Evolutionary conservation across 2,797 vertebrate genomes (phyloP), one percentile per base, ranked within the genome.

Genomic region (Galagoides demidoff): DNA sequence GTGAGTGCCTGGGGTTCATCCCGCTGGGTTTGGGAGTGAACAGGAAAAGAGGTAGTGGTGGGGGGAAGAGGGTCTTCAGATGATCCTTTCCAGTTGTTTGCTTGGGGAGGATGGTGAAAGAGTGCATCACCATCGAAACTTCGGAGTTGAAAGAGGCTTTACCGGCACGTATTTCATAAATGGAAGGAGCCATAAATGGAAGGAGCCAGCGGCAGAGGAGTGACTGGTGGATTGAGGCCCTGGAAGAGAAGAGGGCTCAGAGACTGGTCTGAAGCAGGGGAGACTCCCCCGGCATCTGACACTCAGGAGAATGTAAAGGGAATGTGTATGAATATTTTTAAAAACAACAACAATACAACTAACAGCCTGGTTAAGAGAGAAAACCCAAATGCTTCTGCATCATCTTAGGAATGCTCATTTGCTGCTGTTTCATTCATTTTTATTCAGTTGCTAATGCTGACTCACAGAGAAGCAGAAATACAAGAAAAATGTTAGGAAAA

Each of bases 381-480:
- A 89, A 96, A 66, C 23, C 61, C 93, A 85, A 88, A 85, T 76
- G 93, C 89, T 96, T 85, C 91, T 16, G 20, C 74, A 70, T 85
- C 68, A 59, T 71, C 76, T 84, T 6, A 17, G 59, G 59, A 52
- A 52, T 59, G 57, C 73, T 61, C 23, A 0, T 78, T 96, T 77
- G 68, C 85, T 95, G 22, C 87, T 78, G 43, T 27, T 49, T 92
- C 93, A 86, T 85, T 79, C 89, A 34, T 82, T 73, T 73, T 49
- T 49, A 59, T 52, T 86, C 95, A 45, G 76, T 66, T 74, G n/a
- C 84, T 74, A 34, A 0, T 34, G 49, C 68, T 87, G 76, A 82
- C 49, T 92, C 85, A 94, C 29, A 55, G 45, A 64, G 57, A 39
- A 73, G 55, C 31, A 64, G 39, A 0, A 6, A 12, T 14, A 78